These are phyloP conservation scores for Ypsolopha sequella DNA, from an alignment of 2,888 invertebrate species.

Conservation along the genomic window DNA sequence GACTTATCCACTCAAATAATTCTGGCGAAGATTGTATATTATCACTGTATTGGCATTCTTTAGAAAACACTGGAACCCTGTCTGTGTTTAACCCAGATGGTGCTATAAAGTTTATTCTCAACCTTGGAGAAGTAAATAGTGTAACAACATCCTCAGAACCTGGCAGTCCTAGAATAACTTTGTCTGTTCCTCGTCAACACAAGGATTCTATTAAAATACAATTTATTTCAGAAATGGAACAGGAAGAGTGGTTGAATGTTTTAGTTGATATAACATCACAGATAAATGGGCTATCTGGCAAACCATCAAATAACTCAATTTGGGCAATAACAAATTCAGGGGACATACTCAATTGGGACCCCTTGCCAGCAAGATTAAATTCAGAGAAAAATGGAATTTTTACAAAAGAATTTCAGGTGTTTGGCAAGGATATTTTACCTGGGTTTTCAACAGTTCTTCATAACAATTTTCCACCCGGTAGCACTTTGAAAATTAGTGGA, in stretches of 20 bases:
- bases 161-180: constrained; percentile 79
- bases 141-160: constrained; percentile 85
- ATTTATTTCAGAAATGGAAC: constrained; percentile 85
- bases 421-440: constrained; percentile 74
- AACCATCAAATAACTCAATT: constrained; percentile 78
- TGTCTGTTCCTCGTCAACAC: constrained; percentile 77
- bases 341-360: constrained; percentile 86
- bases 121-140: constrained; percentile 82
- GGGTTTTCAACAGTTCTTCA: constrained; percentile 75
- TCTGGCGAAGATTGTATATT: constrained; percentile 81
- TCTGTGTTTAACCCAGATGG: constrained; percentile 84
- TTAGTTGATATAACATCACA: constrained; percentile 83
- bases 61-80: constrained; percentile 79
- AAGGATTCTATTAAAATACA: constrained; percentile 77
- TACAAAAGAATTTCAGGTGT: constrained; percentile 77
- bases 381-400: constrained; percentile 64
- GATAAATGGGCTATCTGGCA: constrained; percentile 77
- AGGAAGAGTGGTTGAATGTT: constrained; percentile 91
- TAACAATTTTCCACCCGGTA: constrained; percentile 81
- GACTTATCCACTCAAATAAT: constrained; percentile 69
- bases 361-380: constrained; percentile 71
- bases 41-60: constrained; percentile 86
- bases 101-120: constrained; percentile 79
- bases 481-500: constrained; percentile 76
- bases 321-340: constrained; percentile 86